phyloP scores from a whole-genome alignment of 2,888 invertebrate species.

The Trichopria drosophilae region DNA sequence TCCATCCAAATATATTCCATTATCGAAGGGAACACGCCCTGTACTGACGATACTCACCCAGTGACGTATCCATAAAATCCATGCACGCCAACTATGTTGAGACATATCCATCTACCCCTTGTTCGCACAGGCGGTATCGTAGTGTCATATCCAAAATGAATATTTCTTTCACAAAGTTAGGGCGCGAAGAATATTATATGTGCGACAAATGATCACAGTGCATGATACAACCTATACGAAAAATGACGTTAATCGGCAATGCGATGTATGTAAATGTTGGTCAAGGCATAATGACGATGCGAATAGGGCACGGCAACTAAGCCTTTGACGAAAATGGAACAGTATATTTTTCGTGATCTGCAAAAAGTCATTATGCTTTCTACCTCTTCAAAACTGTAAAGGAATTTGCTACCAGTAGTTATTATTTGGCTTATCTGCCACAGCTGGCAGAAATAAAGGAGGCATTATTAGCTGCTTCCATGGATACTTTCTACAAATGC shows the following conservation, averaged over 20 bases:
- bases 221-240: background rate
- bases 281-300: constrained; percentile 8
- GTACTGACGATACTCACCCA: constrained; percentile 15
- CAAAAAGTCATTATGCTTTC: constrained; percentile 17
- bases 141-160: constrained; percentile 11
- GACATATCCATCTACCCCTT: constrained; percentile 2
- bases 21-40: constrained; percentile 19
- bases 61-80: constrained; percentile 16
- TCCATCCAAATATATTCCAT: constrained; percentile 22
- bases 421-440: constrained; percentile 12
- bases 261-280: constrained; percentile 19
- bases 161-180: constrained; percentile 5
- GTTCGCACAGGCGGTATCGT: constrained; percentile 20
- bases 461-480: constrained; percentile 7
- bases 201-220: background rate
- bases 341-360: constrained; percentile 6
- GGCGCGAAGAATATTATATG: constrained; percentile 7
- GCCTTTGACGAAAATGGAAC: background rate
- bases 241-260: background rate
- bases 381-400: constrained; percentile 1
- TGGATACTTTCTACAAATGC: constrained; percentile 2
- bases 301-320: background rate
- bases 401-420: background rate
- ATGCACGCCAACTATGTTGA: constrained; percentile 24
- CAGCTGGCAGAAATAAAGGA: constrained; percentile 13